Evolutionary conservation across 2,113 vertebrate species (phyloP).

Genomic region (Notarius quadriscutis): DNA sequence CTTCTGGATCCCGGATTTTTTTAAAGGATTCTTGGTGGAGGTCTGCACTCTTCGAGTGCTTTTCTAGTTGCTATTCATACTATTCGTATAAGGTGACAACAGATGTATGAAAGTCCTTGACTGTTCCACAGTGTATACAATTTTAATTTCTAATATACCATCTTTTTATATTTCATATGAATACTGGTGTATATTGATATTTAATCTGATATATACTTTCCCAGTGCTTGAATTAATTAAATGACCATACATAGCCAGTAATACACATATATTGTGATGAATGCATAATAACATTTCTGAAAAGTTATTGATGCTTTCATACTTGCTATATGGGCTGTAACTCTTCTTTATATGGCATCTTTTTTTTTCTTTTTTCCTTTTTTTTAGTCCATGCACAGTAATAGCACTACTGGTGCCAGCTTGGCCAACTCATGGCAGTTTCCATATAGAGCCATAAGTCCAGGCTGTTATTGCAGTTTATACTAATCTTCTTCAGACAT

Average conservation of each 20-base stretch:
- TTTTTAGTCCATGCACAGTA: not conserved
- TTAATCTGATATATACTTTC: not conserved
- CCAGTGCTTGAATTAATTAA: not conserved
- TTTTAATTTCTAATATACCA: not conserved
- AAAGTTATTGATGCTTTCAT: not conserved
- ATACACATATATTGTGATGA: not conserved
- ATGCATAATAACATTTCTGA: not conserved
- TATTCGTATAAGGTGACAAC: not conserved
- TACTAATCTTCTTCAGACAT: constrained; percentile 15
- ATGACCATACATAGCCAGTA: not conserved
- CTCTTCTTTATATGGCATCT: not conserved
- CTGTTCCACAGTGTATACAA: not conserved
- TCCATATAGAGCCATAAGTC: not conserved
- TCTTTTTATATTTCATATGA: not conserved
- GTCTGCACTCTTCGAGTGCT: too few relatives aligned
- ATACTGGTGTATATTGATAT: not conserved
- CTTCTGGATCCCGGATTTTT: too few relatives aligned
- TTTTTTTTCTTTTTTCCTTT: not conserved
- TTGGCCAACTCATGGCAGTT: not conserved
- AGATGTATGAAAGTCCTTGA: not conserved
- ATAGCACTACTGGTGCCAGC: not conserved
- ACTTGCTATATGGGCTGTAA: not conserved
- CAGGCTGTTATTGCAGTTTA: not conserved
- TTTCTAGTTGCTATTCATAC: not conserved
- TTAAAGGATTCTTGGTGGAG: too few relatives aligned